These are phyloP conservation scores for Dipodomys merriami DNA, from an alignment of 2,113 vertebrate species.

Conservation along the genomic window DNA sequence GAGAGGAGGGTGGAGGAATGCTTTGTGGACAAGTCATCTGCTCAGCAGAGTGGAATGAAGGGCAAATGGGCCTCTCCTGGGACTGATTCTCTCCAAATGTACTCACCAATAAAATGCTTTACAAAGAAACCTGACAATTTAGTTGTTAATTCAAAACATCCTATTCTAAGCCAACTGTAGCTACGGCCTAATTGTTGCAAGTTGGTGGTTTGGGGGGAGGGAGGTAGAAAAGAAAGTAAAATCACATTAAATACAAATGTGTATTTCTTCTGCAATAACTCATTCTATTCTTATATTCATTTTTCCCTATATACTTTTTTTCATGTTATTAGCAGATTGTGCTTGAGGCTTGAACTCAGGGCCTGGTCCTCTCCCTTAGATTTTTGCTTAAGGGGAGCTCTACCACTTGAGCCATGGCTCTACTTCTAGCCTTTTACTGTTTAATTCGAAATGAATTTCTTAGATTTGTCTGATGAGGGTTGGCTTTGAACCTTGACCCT, in stretches of 20 bases:
- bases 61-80: not conserved
- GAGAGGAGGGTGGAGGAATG: not conserved
- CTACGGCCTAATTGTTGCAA: conserved; percentile 72
- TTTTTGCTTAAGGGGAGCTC: too few relatives aligned
- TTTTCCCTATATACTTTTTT: conserved; percentile 16
- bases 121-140: conserved; percentile 74
- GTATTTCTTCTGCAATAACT: conserved; percentile 53
- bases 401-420: too few relatives aligned
- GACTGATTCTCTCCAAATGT: conserved; percentile 56
- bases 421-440: too few relatives aligned
- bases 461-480: too few relatives aligned
- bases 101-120: conserved; percentile 69
- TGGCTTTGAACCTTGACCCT: too few relatives aligned
- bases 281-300: conserved; percentile 5
- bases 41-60: conserved; percentile 53
- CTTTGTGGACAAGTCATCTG: conserved; percentile 61
- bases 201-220: conserved; percentile 61
- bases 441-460: too few relatives aligned
- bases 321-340: not conserved
- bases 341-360: not conserved
- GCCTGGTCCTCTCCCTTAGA: too few relatives aligned
- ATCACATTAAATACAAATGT: conserved; percentile 73
- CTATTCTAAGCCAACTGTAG: conserved; percentile 62
- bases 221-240: conserved; percentile 59
- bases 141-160: conserved; percentile 78